A percentile compares a stretch with the other conserved stretches of the same genome.
Conservation (phyloP, 2,797 vertebrate species). For the Acipenser ruthenus region DNA sequence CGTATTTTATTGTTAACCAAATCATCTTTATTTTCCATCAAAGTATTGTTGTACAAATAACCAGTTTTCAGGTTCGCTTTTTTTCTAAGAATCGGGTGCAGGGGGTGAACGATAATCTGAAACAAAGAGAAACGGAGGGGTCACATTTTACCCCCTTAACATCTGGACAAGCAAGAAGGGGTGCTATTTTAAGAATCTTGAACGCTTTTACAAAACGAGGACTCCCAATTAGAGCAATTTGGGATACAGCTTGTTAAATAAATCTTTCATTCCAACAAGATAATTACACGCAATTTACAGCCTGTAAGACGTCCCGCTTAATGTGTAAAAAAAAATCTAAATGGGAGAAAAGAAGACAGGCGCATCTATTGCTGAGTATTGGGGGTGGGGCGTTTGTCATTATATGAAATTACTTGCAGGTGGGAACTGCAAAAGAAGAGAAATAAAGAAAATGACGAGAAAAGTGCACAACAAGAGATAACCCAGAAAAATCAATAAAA, state of each 20-base stretch:
- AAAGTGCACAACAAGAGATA: neutral
- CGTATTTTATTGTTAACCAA: too few species aligned
- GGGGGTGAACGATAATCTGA: neutral
- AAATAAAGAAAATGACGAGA: constrained; percentile 7
- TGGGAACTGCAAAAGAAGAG: constrained; percentile 24
- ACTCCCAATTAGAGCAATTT: constrained; percentile 39
- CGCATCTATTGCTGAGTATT: constrained; percentile 22
- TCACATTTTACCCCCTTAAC: constrained; percentile 13
- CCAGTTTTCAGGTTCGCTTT: too few species aligned
- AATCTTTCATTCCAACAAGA: constrained; percentile 41
- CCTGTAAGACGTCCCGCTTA: constrained; percentile 28
- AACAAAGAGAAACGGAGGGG: neutral
- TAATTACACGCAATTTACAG: constrained; percentile 49
- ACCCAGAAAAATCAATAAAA: too few species aligned
- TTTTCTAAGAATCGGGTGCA: neutral
- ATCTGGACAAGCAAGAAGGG: constrained; percentile 13
- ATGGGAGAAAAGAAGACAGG: constrained; percentile 9
- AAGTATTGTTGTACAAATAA: too few species aligned
- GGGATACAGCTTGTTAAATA: constrained; percentile 32
- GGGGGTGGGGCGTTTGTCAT: constrained; percentile 24
- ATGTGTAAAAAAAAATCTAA: constrained; percentile 15
- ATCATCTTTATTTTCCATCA: too few species aligned
- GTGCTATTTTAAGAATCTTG: constrained; percentile 31
- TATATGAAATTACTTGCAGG: constrained; percentile 50
- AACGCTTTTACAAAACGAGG: constrained; percentile 32